Evolutionary conservation across 2,888 invertebrate species (phyloP).

Genomic region (Andrena bicolor): DNA sequence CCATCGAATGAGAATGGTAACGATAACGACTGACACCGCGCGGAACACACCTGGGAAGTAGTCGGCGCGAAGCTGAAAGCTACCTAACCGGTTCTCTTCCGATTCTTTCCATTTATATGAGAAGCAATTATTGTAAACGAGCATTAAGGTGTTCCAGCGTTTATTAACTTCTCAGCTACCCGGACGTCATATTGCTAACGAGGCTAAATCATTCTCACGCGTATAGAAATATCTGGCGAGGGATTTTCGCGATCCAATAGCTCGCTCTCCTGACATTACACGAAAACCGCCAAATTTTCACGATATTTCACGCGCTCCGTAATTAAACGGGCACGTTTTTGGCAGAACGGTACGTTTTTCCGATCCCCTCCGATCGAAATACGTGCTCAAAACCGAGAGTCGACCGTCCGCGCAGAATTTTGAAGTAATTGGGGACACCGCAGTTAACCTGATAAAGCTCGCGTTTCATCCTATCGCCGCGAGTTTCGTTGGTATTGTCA

Average conservation of each 20-base stretch:
- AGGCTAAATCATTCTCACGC: conserved; percentile 3
- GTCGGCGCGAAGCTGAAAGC: background rate
- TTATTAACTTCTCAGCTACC: background rate
- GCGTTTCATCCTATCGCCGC: background rate
- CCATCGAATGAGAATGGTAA: conserved; percentile 26
- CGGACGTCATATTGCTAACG: background rate
- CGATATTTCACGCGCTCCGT: background rate
- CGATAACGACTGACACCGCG: conserved; percentile 8
- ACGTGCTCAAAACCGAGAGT: conserved; percentile 9
- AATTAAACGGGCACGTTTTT: conserved; percentile 13
- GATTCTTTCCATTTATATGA: background rate
- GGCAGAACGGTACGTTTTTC: background rate
- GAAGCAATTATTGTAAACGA: too few relatives aligned
- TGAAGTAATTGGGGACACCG: conserved; percentile 26
- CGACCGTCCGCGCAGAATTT: conserved; percentile 41
- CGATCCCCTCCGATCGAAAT: conserved; percentile 7
- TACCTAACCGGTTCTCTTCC: background rate
- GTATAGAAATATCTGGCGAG: background rate
- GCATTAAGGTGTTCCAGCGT: background rate
- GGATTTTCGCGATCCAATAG: too few relatives aligned
- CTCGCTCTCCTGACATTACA: background rate
- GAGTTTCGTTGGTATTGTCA: background rate
- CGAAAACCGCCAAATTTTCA: background rate
- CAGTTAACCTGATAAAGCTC: conserved; percentile 20
- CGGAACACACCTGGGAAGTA: background rate